These are phyloP conservation scores for Plebejus argus DNA, from an alignment of 2,888 invertebrate species.

Conservation along the genomic window DNA sequence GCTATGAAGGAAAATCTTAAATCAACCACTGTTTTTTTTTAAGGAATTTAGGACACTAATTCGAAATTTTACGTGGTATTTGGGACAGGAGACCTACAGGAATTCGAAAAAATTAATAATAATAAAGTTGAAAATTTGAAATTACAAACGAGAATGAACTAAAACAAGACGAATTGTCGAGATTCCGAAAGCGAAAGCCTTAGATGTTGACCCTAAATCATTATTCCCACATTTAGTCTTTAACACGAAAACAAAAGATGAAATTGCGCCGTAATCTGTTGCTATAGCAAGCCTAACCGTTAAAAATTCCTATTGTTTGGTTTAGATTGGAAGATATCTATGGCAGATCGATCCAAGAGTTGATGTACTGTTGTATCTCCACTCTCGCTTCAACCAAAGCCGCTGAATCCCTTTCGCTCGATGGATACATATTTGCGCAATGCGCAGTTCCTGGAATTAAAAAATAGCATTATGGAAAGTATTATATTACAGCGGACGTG, in stretches of 20 bases:
- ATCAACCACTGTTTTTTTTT: not conserved
- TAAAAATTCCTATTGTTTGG: conserved; percentile 30
- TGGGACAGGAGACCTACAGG: not conserved
- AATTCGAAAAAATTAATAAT: not conserved
- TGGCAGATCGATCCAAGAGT: conserved; percentile 70
- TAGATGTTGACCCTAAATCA: conserved; percentile 4
- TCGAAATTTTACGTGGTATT: not conserved
- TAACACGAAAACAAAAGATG: not conserved
- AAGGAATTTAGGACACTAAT: not conserved
- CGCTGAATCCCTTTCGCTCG: conserved; percentile 83
- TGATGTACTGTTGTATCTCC: conserved; percentile 81
- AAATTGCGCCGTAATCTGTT: not conserved
- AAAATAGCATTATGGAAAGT: conserved; percentile 4
- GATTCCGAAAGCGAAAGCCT: conserved; percentile 19
- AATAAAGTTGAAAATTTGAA: not conserved
- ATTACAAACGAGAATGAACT: not conserved
- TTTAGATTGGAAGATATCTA: conserved; percentile 33
- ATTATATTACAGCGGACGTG: not conserved
- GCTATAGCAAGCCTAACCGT: conserved; percentile 20
- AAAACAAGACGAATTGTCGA: conserved; percentile 28
- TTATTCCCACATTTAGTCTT: not conserved
- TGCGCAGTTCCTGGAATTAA: conserved; percentile 90
- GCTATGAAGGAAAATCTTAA: not conserved
- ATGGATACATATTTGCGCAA: conserved; percentile 96
- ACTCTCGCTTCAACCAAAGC: conserved; percentile 85